Base-by-base conservation (phyloP, 2,797 vertebrate species). In the Dromococcyx pavoninus region DNA sequence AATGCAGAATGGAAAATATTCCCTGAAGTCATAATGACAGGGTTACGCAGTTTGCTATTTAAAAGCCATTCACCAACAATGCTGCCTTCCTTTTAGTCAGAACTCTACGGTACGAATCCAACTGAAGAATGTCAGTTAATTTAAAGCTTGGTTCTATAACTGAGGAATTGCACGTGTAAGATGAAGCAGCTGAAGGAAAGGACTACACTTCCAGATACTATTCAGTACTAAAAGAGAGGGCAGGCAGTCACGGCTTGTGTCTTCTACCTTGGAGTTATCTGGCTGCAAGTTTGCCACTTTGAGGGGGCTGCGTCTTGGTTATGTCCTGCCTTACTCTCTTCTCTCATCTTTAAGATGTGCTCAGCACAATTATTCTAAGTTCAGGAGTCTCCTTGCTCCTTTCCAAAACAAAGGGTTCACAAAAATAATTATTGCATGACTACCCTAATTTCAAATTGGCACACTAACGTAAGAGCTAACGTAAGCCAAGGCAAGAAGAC, bases 1-100 rank as follows among this genome's bases (percentile, higher is more conserved):
- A 93, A 95, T 10, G 41, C 3, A 5, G 93, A 92, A 96, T 78
- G 94, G 93, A 96, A 97, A 96, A 95, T 71, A 95, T 81, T 93
- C 88, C 96, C 96, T n/a, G 4, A 93, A 96, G 92, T 94, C 84
- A 93, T 92, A 95, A 94, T 86, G 67, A 88, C 81, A 89, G 79
- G 62, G 86, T 91, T 96, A 92, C 71, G 58, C 53, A 83, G 89
- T 46, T 41, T 71, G 91, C 78, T 90, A 61, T 92, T 96, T 95
- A 95, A 95, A 95, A 94, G 84, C 91, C 85, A 69, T 91, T 94
- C 91, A 81, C 91, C 89, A 91, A 74, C 57, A 73, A 64, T 9
- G 62, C 73, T 9, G 62, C 73, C 41, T 62, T 76, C 74, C 86
- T 88, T 89, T 92, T 86, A 91, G 86, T 61, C 61, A 81, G 88